Evolutionary conservation across 2,888 invertebrate genomes (phyloP).

Genomic region (Apomyelois bistriatella): DNA sequence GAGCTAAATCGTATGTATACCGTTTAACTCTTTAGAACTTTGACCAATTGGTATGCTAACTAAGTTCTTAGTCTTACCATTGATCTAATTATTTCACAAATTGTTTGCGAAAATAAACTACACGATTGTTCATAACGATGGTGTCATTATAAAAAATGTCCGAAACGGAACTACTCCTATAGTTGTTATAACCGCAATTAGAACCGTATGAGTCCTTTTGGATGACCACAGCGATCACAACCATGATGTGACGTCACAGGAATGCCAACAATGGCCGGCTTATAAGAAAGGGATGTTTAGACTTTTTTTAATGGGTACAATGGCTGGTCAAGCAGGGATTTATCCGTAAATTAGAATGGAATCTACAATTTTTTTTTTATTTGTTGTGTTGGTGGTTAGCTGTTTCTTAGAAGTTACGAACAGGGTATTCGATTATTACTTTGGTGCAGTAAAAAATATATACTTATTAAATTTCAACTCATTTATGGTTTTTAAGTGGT

Average conservation of each 20-base stretch:
- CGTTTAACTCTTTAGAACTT: too few relatives aligned
- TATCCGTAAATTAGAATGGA: neutral
- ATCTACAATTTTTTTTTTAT: neutral
- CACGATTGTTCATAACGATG: too few relatives aligned
- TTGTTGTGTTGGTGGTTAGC: neutral
- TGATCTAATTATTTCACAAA: too few relatives aligned
- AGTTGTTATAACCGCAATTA: slow-evolving; percentile 8
- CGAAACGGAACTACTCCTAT: slow-evolving; percentile 1
- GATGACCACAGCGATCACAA: slow-evolving; percentile 9
- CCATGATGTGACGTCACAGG: slow-evolving; percentile 14
- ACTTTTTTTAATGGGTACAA: neutral
- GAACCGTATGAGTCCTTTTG: slow-evolving; percentile 16
- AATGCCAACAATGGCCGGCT: slow-evolving; percentile 13
- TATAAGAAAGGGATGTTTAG: neutral
- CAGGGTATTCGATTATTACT: too few relatives aligned
- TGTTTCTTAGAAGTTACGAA: too few relatives aligned
- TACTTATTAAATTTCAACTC: too few relatives aligned
- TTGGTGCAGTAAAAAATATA: too few relatives aligned
- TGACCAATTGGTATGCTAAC: too few relatives aligned
- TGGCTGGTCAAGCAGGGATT: neutral
- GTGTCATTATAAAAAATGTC: neutral
- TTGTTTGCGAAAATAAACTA: too few relatives aligned
- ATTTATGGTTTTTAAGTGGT: too few relatives aligned
- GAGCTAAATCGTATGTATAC: too few relatives aligned
- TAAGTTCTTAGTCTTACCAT: too few relatives aligned